Conservation (phyloP, 2,888 invertebrate genomes). For the Nomada flava region DNA sequence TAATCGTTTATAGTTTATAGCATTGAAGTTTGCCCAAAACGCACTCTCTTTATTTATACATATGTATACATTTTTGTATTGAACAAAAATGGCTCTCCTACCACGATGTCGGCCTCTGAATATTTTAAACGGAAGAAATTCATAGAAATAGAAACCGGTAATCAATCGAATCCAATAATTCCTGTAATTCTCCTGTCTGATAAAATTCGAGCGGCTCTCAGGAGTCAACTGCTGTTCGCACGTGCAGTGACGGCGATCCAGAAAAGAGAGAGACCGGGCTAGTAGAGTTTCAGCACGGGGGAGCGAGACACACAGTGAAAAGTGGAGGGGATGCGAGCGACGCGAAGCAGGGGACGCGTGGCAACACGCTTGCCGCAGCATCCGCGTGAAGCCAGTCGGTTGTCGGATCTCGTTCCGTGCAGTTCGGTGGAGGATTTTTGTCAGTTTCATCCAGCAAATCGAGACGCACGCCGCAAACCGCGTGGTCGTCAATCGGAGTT, state of each 20-base stretch:
- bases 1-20: no score
- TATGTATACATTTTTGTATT: no score
- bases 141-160: neutral
- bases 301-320: neutral
- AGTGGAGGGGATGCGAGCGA: slow-evolving; percentile 49
- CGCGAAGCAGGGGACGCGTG: slow-evolving; percentile 46
- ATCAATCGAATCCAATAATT: neutral
- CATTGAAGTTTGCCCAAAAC: no score
- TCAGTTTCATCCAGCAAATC: neutral
- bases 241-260: slow-evolving; percentile 33
- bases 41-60: no score
- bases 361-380: slow-evolving; percentile 64
- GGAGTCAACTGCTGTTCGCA: slow-evolving; percentile 37
- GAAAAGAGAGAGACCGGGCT: slow-evolving; percentile 11
- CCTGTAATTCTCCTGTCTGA: slow-evolving; percentile 18
- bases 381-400: slow-evolving; percentile 69
- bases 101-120: no score
- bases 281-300: neutral
- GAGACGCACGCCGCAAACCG: slow-evolving; percentile 38
- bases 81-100: no score
- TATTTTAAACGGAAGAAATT: neutral
- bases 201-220: slow-evolving; percentile 9
- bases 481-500: slow-evolving; percentile 37
- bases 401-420: slow-evolving; percentile 65
- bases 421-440: neutral